Evolutionary conservation across 2,113 vertebrate species (phyloP), one percentile per base, ranked within the genome.

Genomic region (Lethenteron camtschaticum): DNA sequence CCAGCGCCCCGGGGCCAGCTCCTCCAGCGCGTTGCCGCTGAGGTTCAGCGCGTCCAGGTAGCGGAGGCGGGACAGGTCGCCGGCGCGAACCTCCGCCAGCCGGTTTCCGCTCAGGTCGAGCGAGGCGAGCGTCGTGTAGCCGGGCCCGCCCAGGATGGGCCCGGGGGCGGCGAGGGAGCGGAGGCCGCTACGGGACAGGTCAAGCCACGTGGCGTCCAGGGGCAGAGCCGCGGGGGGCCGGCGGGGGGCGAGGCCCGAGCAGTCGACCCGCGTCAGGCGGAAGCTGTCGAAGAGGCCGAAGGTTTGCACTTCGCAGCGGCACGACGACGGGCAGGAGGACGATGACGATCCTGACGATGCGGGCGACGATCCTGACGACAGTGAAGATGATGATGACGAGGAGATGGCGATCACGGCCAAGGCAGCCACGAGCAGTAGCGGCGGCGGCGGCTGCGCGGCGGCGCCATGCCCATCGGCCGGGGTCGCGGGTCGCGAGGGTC

Each of bases 251-350:
- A 95, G 76, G 11, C 84, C 80, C 2, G 84, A 83, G 75, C 94
- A 99, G 74, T 95, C 87, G 71, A 92, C 91, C 20, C 85, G 86
- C 56, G 90, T 99, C 75, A 99, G 75, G 73, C 94, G 96, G 79
- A 99, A 99, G 80, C 94, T 99, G 77, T 94, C 87, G 0, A 99
- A 99, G 71, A 95, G 83, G 55, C 94, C 94, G 2, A 89, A 99
- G 71, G 81, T 95, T 77, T 99, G 88, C 77, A 95, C 89, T 69
- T 96, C 88, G 0, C 94, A 99, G 71, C 77, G 85, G 75, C 94
- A 99, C 14, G 86, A 81, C 2, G 20, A 3, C 20, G 20, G 20
- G 20, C 20, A 20, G 20, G 20, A 20, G 20, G 20, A 20, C 20
- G 20, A 20, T 20, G 20, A 20, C 20, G 20, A 20, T 20, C 20